phyloP scores from a whole-genome alignment of 2,888 invertebrate species.

The Aphodius sticticus region DNA sequence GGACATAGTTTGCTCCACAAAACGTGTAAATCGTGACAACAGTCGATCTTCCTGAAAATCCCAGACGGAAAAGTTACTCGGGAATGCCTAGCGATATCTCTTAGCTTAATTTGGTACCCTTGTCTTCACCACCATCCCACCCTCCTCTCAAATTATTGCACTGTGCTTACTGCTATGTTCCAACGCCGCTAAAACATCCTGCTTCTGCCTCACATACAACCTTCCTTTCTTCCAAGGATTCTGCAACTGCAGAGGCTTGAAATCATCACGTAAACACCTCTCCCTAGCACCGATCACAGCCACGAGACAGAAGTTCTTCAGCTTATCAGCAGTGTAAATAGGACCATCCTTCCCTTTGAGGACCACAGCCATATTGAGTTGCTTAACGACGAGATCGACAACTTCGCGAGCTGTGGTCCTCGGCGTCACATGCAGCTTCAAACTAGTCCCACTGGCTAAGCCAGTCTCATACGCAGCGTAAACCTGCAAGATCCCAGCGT shows the following conservation, averaged over 20 bases:
- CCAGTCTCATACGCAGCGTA: constrained; percentile 97
- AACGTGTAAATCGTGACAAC: too few relatives aligned
- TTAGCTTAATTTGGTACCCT: background rate
- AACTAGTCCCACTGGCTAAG: constrained; percentile 89
- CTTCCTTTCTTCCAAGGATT: constrained; percentile 96
- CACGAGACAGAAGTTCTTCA: constrained; percentile 91
- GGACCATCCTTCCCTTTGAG: constrained; percentile 87
- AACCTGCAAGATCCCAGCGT: constrained; percentile 70
- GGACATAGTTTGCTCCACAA: too few relatives aligned
- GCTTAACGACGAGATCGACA: constrained; percentile 93
- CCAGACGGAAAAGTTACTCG: too few relatives aligned
- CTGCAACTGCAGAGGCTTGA: constrained; percentile 90
- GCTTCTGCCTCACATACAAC: constrained; percentile 90
- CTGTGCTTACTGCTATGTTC: constrained; percentile 88
- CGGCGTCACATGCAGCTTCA: constrained; percentile 92
- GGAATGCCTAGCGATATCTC: too few relatives aligned
- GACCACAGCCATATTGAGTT: constrained; percentile 92
- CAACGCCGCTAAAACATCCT: constrained; percentile 86
- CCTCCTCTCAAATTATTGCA: constrained; percentile 63
- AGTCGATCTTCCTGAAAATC: too few relatives aligned
- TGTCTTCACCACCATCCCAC: background rate
- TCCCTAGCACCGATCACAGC: constrained; percentile 96
- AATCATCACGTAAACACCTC: constrained; percentile 92
- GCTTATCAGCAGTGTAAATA: constrained; percentile 82
- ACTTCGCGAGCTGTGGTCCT: constrained; percentile 95